Evolutionary conservation across 2,797 vertebrate species (phyloP).

Genomic region (Fistularia tabacaria): DNA sequence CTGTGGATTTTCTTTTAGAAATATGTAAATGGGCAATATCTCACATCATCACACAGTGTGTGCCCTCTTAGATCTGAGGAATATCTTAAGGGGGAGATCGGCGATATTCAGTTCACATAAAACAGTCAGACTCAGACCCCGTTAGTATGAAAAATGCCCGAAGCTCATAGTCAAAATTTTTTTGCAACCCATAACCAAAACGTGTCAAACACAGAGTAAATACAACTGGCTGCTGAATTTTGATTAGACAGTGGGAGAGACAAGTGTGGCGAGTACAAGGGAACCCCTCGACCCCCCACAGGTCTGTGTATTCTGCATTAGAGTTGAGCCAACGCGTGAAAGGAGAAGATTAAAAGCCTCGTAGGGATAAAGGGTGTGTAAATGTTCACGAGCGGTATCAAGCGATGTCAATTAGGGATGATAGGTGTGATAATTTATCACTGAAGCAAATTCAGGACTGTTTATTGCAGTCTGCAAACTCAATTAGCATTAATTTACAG

Average conservation of each 20-base stretch:
- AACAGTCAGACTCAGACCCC: constrained; percentile 29
- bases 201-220: constrained; percentile 47
- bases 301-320: constrained; percentile 37
- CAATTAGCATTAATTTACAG: no score
- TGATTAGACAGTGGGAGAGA: constrained; percentile 50
- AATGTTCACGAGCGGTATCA: constrained; percentile 38
- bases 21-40: constrained; percentile 18
- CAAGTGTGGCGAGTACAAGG: constrained; percentile 23
- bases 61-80: constrained; percentile 32
- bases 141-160: constrained; percentile 46
- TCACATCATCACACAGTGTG: constrained; percentile 22
- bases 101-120: constrained; percentile 42
- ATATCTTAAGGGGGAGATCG: constrained; percentile 37
- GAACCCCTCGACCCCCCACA: constrained; percentile 2
- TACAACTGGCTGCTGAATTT: constrained; percentile 50
- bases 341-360: constrained; percentile 50
- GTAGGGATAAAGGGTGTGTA: constrained; percentile 45
- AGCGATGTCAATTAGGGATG: constrained; percentile 45
- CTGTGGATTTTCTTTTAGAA: constrained; percentile 4
- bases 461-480: no score
- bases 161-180: constrained; percentile 56
- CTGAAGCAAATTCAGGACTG: no score
- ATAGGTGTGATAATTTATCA: not conserved
- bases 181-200: constrained; percentile 55
- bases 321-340: constrained; percentile 45